Base-by-base conservation (phyloP, 2,888 invertebrate species). In the Brassicogethes aeneus region DNA sequence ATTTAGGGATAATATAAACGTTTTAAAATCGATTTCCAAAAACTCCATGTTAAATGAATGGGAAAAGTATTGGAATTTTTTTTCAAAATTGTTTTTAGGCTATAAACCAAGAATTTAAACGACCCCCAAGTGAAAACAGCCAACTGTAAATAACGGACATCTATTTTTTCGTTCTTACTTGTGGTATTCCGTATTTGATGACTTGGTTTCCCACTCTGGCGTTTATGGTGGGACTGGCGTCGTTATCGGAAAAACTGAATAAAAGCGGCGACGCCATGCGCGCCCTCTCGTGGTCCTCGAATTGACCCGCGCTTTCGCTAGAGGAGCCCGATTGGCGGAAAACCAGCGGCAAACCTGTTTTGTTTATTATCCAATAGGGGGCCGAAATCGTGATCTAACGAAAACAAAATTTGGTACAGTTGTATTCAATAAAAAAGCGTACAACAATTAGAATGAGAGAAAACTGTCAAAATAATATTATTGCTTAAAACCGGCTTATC, bases 301-400 rank as follows among this genome's bases (percentile, higher is more conserved):
- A 89, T 70, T 96, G 96, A 2, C 95, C 96, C 3, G 89, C 86
- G 47, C 86, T 83, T 56, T 82, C 85, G 16, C 70, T 63, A 8
- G 77, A 75, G 10, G 81, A 79, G 1, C 89, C 88, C 65, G 91
- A 93, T 68, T 96, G 95, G 53, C 85, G 81, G 41, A 95, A 93
- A 40, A 99, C 85, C 45, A 99, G 71, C n/a, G 97, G 96, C 45
- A 99, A 71, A 0, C 96, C 96, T 3, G 94, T 88, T 67, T 89
- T 88, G 72, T 99, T 97, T 43, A 97, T 82, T 51, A 99, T 79
- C 96, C 96, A 97, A 70, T 85, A 94, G 2, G 90, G 86, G 2
- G 89, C 86, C 36, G 82, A 84, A 16, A 95, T 74, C 14, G 79
- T 79, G 53, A 91, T 74, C 78, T 82, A 61, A 16, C 50, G 52